A percentile compares a stretch with the other conserved stretches of the same genome.
These are phyloP conservation scores for Sebastes glaucus DNA, from an alignment of 2,797 vertebrate species.

Conservation along the genomic window DNA sequence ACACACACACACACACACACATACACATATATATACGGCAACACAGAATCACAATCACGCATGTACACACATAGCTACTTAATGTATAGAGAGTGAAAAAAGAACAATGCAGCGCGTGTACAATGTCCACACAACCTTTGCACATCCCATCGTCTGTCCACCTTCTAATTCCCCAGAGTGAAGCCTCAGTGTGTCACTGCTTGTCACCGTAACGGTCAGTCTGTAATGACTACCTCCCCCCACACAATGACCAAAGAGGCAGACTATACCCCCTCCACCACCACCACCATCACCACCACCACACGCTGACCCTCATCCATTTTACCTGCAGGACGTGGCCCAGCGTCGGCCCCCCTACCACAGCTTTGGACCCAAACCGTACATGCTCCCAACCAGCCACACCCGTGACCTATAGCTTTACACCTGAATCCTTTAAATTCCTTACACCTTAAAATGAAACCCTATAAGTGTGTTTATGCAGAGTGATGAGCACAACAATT, in stretches of 20 bases:
- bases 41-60: slow-evolving; percentile 37
- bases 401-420: neutral
- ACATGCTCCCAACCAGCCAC: neutral
- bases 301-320: slow-evolving; percentile 54
- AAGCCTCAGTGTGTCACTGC: slow-evolving; percentile 64
- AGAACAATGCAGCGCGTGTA: slow-evolving; percentile 24
- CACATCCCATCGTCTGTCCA: slow-evolving; percentile 52
- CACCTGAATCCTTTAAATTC: neutral
- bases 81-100: slow-evolving; percentile 54
- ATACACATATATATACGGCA: slow-evolving; percentile 31
- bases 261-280: slow-evolving; percentile 15
- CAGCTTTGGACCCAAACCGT: neutral
- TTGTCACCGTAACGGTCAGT: slow-evolving; percentile 75
- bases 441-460: neutral
- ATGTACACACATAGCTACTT: slow-evolving; percentile 34
- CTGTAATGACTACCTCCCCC: slow-evolving; percentile 71
- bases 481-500: neutral
- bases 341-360: neutral
- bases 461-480: neutral
- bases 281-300: neutral
- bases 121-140: slow-evolving; percentile 58
- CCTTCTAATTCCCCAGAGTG: slow-evolving; percentile 63
- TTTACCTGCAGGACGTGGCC: slow-evolving; percentile 60
- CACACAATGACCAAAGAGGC: slow-evolving; percentile 60
- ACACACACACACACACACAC: slow-evolving; percentile 54